Conservation (phyloP, 2,113 vertebrate species). For the Cephalopholis sonnerati region DNA sequence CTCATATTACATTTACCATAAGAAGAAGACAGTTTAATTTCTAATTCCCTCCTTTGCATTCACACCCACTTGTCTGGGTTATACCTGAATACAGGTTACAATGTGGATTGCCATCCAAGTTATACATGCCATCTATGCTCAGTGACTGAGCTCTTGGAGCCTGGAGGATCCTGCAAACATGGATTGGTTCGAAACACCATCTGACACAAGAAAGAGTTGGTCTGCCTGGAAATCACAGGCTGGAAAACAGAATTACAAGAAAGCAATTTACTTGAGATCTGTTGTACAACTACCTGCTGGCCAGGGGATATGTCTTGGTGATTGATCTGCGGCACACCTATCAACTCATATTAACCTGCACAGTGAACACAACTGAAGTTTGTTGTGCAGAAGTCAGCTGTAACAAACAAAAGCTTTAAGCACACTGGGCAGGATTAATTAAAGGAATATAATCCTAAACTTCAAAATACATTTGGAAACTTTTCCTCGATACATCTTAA, state of each 20-base stretch:
- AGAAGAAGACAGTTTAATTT: not conserved
- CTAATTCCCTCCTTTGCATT: not conserved
- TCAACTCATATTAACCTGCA: slow-evolving; percentile 22
- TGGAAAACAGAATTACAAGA: slow-evolving; percentile 31
- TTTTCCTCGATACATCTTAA: not conserved
- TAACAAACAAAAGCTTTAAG: not conserved
- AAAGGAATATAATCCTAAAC: not conserved
- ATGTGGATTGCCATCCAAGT: not conserved
- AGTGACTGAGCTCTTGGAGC: not conserved
- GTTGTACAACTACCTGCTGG: slow-evolving; percentile 38
- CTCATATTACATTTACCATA: not conserved
- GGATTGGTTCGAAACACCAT: slow-evolving; percentile 21
- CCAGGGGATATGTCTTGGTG: slow-evolving; percentile 18
- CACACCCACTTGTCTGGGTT: not conserved
- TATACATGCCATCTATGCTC: slow-evolving; percentile 12
- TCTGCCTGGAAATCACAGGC: slow-evolving; percentile 30
- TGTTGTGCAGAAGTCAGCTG: not conserved
- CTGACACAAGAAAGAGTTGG: slow-evolving; percentile 14
- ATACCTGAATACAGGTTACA: not conserved
- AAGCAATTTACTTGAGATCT: slow-evolving; percentile 49
- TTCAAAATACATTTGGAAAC: not conserved
- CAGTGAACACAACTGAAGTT: not conserved
- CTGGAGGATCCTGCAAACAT: slow-evolving; percentile 13
- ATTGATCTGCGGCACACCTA: slow-evolving; percentile 4
- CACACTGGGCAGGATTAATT: not conserved